Percentiles rank a stretch among this genome's conserved stretches.
Evolutionary conservation across 1,140 invertebrate genomes (phyloP).

Genomic region (Drosophila ficusphila): DNA sequence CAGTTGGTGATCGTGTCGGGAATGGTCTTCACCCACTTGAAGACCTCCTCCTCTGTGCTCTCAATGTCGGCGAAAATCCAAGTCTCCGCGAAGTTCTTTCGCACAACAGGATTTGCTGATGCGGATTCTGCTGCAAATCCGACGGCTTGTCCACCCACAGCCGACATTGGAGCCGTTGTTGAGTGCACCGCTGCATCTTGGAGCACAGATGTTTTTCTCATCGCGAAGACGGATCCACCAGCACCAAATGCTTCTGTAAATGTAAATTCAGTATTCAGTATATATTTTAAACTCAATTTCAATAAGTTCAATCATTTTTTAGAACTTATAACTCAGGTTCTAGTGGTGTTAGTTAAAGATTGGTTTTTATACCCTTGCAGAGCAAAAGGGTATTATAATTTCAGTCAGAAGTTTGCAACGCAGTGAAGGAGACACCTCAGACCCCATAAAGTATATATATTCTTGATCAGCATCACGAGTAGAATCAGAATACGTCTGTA

Average conservation of each 20-base stretch:
- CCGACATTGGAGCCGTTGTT: constrained; percentile 3
- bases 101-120: constrained; percentile 20
- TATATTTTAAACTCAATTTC: too few relatives aligned
- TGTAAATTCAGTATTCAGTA: too few relatives aligned
- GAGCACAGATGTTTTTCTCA: constrained; percentile 42
- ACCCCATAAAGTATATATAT: too few relatives aligned
- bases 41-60: constrained; percentile 52
- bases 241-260: constrained; percentile 24
- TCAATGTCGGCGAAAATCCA: constrained; percentile 81
- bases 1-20: constrained; percentile 97
- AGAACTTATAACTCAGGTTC: too few relatives aligned
- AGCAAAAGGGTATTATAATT: too few relatives aligned
- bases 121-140: background rate
- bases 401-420: too few relatives aligned
- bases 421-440: too few relatives aligned
- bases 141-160: background rate
- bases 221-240: constrained; percentile 1
- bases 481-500: too few relatives aligned
- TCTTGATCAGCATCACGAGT: too few relatives aligned
- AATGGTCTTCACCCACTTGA: constrained; percentile 86
- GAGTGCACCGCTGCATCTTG: background rate
- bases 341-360: too few relatives aligned
- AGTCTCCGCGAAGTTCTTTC: constrained; percentile 75
- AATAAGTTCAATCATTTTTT: too few relatives aligned
- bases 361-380: too few relatives aligned